These are phyloP conservation scores for Odocoileus virginianus DNA, from an alignment of 2,113 vertebrate genomes.

Conservation along the genomic window DNA sequence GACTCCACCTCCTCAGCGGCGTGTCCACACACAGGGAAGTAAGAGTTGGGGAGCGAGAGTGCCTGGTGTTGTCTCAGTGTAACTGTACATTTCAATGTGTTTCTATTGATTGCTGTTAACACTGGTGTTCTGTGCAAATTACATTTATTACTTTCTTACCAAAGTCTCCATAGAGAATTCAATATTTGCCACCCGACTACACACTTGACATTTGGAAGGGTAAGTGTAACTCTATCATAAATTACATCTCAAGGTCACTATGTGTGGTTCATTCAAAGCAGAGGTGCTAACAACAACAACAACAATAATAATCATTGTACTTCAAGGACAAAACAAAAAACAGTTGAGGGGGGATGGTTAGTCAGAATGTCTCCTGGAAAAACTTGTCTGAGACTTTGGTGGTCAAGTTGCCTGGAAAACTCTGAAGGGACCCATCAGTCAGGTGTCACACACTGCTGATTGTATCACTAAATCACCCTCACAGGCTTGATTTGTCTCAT, in stretches of 20 bases:
- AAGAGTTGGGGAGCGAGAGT: constrained; percentile 29
- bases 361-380: constrained; percentile 58
- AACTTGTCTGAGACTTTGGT: constrained; percentile 77
- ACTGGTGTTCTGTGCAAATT: constrained; percentile 69
- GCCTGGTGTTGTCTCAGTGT: constrained; percentile 25
- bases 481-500: constrained; percentile 79
- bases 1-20: background rate
- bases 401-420: constrained; percentile 79
- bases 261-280: constrained; percentile 70
- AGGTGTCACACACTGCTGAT: constrained; percentile 81
- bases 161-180: constrained; percentile 67
- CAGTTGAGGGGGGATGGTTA: constrained; percentile 46
- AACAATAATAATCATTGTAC: constrained; percentile 45
- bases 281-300: constrained; percentile 1
- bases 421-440: constrained; percentile 79
- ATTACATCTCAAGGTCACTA: constrained; percentile 68
- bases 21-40: background rate
- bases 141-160: constrained; percentile 70
- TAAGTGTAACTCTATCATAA: constrained; percentile 69
- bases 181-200: constrained; percentile 64
- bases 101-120: constrained; percentile 59
- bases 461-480: constrained; percentile 82
- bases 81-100: constrained; percentile 57
- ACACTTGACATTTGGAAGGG: constrained; percentile 72
- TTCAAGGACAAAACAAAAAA: constrained; percentile 81